Evolutionary conservation across 35 echinoderm and acorn worm genomes (phyloP).

Genomic region (Strongylocentrotus purpuratus): DNA sequence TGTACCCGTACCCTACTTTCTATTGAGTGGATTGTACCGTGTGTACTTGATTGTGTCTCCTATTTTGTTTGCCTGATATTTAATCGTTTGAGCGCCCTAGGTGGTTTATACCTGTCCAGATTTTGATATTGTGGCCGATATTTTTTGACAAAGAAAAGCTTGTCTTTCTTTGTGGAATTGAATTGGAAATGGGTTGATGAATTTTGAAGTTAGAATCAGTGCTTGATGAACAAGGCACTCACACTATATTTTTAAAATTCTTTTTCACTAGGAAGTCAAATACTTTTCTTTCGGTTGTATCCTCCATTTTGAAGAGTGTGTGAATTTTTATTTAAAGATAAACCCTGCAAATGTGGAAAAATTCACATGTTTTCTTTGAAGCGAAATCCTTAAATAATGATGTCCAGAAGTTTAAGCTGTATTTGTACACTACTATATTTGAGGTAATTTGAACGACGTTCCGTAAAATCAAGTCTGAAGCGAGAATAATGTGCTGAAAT

Average conservation of each 20-base stretch:
- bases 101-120: background rate
- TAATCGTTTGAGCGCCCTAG: background rate
- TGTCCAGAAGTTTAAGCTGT: too few relatives aligned
- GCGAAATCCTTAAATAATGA: too few relatives aligned
- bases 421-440: background rate
- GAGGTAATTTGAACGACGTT: background rate
- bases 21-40: background rate
- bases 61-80: background rate
- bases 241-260: background rate
- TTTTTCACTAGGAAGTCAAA: background rate
- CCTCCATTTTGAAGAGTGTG: background rate
- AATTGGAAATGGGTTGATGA: background rate
- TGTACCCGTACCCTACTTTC: background rate
- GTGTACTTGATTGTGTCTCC: background rate
- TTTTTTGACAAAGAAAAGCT: conserved; percentile 9
- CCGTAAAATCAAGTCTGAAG: background rate
- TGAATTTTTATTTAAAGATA: background rate
- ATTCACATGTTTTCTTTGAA: too few relatives aligned
- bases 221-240: background rate
- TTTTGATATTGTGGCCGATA: background rate
- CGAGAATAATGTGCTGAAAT: background rate
- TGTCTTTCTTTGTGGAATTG: background rate
- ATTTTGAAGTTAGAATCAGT: background rate
- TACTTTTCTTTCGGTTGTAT: background rate
- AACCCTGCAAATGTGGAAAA: too few relatives aligned